phyloP scores from a whole-genome alignment of 2,113 vertebrate species.

The Thunnus thynnus region DNA sequence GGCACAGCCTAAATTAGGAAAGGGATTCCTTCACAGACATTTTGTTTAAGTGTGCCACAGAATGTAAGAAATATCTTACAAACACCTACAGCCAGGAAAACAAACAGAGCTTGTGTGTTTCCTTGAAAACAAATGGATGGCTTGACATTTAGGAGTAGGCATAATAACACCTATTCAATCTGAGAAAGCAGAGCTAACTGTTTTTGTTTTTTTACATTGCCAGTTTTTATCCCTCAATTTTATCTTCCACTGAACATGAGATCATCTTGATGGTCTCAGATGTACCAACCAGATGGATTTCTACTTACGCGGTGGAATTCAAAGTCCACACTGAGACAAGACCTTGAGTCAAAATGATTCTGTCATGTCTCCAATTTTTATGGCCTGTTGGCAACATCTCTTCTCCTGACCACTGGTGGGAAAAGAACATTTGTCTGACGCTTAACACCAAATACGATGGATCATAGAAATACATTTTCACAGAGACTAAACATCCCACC shows the following conservation, averaged over 20 bases:
- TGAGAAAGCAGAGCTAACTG: constrained; percentile 17
- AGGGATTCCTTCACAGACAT: constrained; percentile 55
- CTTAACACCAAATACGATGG: constrained; percentile 55
- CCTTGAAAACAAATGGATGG: background rate
- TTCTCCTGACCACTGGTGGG: constrained; percentile 28
- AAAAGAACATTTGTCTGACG: constrained; percentile 18
- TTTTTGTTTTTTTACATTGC: background rate
- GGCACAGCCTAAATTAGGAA: constrained; percentile 43
- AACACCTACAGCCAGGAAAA: constrained; percentile 52
- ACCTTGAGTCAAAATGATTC: constrained; percentile 51
- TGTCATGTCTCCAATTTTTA: constrained; percentile 59
- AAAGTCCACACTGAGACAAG: constrained; percentile 45
- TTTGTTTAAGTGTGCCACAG: constrained; percentile 49
- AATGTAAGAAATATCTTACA: constrained; percentile 46
- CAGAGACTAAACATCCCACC: constrained; percentile 65
- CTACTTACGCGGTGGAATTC: constrained; percentile 62
- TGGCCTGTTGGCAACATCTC: constrained; percentile 42
- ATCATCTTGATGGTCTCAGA: constrained; percentile 52
- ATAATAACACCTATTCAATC: constrained; percentile 18
- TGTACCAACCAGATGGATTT: constrained; percentile 66
- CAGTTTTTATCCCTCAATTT: constrained; percentile 37
- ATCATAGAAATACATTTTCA: constrained; percentile 49
- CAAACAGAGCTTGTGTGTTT: constrained; percentile 44
- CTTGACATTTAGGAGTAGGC: constrained; percentile 2
- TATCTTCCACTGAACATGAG: constrained; percentile 64